phyloP scores from a whole-genome alignment of 1,140 invertebrate species.

The Caerostris extrusa region DNA sequence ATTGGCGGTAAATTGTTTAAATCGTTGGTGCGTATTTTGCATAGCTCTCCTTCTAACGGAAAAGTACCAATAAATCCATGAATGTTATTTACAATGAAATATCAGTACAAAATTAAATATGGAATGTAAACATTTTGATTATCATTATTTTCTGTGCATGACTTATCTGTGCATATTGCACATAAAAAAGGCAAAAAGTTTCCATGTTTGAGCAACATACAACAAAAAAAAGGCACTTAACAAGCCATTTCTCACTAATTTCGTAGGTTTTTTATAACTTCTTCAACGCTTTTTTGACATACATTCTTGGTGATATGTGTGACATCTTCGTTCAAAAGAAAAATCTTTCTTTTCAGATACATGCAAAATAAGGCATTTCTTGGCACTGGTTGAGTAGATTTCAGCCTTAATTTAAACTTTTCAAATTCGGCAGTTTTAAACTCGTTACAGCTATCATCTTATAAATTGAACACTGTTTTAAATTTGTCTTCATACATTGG shows the following conservation, averaged over 20 bases:
- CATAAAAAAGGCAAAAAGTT: background rate
- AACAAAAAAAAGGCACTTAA: constrained; percentile 34
- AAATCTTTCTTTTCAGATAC: background rate
- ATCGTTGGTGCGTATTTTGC: no score
- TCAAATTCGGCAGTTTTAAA: no score
- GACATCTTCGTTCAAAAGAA: background rate
- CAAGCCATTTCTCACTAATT: constrained; percentile 1
- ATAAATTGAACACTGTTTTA: no score
- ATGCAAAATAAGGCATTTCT: background rate
- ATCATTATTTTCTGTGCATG: background rate
- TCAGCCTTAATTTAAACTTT: no score
- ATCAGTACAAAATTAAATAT: constrained; percentile 9
- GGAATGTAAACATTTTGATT: constrained; percentile 35
- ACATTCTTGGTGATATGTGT: background rate
- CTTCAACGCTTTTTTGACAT: background rate
- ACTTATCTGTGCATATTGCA: constrained; percentile 48
- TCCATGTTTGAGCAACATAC: constrained; percentile 34
- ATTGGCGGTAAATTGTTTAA: no score
- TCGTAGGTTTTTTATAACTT: background rate
- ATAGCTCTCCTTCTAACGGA: no score
- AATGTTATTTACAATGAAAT: constrained; percentile 42
- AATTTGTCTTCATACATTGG: no score
- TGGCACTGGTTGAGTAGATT: background rate
- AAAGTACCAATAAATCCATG: background rate
- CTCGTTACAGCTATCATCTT: no score